Base-by-base conservation (phyloP, 1,140 invertebrate species). In the Phenacoccus solenopsis region DNA sequence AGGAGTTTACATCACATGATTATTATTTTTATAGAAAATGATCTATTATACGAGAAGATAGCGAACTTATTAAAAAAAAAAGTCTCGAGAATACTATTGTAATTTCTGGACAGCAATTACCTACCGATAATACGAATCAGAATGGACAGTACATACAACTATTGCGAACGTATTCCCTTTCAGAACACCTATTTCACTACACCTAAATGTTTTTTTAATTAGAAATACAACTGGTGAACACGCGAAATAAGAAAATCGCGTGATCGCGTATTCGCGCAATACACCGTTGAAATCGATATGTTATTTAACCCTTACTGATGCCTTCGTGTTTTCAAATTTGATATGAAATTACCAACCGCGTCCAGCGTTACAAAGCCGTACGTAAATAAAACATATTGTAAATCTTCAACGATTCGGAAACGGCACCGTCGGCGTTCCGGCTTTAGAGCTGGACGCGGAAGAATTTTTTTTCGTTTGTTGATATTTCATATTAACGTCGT, bases 401-500 rank as follows among this genome's bases (percentile, higher is more conserved):
- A 49, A 5, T 64, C 25, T 10, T 16, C 25, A 25, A 64, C 59
- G 59, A 25, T 64, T 24, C 22, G 59, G 4, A 22, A 59, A 59
- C 5, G 59, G 25, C 1, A 25, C 22, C 7, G 59, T 64, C 2
- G 59, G 59, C 2, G 59, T 64, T 24, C 59, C 25, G 25, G 25
- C 59, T 24, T 27, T 64, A 3, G 59, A 64, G 25, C 59, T 64
- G 16, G 22, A 25, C 21, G 59, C 59, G 22, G 59, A 64, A 10
- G 59, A 27, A 64, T 27, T 64, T 27, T 64, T 64, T 27, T 64
- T 64, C 5, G 5, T 5, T 20, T 64, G 21, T 3, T 9, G 22
- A 24, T 24, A 24, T 24, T 64, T 64, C 59, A 20, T 24, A 64
- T 64, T 64, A 16, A 74, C 73, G 68, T 74, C 74, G 16, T 75